A percentile compares a stretch with the other conserved stretches of the same genome.
Conservation (phyloP, 2,113 vertebrate species). For the Nycticryphes semicollaris region DNA sequence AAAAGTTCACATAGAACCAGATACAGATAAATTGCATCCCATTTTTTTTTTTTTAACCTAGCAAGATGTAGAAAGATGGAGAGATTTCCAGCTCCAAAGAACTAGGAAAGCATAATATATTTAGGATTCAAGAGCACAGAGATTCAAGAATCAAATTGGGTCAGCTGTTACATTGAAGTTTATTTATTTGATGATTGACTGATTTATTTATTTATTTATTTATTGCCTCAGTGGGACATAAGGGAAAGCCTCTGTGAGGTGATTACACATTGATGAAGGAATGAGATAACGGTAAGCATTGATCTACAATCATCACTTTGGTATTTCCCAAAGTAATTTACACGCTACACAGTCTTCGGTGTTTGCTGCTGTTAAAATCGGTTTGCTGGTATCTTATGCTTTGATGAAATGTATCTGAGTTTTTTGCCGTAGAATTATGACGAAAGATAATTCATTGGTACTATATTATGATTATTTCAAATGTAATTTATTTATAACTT, state of each 20-base stretch:
- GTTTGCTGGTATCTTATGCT: not conserved
- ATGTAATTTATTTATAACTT: not conserved
- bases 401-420: not conserved
- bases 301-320: not conserved
- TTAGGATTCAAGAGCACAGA: not conserved
- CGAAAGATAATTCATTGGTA: not conserved
- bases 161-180: not conserved
- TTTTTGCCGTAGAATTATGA: not conserved
- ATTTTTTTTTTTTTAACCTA: not conserved
- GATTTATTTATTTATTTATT: not conserved
- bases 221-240: not conserved
- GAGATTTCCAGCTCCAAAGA: constrained; percentile 1
- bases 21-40: constrained; percentile 40
- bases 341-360: not conserved
- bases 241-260: not conserved
- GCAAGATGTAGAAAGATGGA: constrained; percentile 1
- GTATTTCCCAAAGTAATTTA: not conserved
- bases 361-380: not conserved
- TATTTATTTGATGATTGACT: not conserved
- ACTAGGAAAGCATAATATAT: not conserved
- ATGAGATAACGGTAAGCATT: not conserved
- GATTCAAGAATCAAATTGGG: not conserved
- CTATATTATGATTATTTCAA: not conserved
- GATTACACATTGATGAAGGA: not conserved
- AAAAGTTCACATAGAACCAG: constrained; percentile 60